Percentiles rank a stretch among this genome's conserved stretches.
phyloP scores from a whole-genome alignment of 2,888 invertebrate species.

The Panopea generosa region DNA sequence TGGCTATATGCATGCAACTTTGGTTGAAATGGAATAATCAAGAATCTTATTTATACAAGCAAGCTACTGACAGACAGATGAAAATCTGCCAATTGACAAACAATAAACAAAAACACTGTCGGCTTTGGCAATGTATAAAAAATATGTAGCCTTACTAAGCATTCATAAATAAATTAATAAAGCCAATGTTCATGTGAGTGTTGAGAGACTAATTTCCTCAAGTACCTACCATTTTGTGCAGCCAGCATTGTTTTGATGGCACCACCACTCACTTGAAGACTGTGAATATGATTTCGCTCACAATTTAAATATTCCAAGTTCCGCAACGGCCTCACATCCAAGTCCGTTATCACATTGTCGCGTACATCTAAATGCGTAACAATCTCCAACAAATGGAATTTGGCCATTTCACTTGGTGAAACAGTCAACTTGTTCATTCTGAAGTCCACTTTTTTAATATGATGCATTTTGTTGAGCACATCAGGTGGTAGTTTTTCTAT shows the following conservation, averaged over 20 bases:
- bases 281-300: slow-evolving; percentile 84
- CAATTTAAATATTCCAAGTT: slow-evolving; percentile 85
- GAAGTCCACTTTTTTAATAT: slow-evolving; percentile 84
- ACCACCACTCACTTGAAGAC: slow-evolving; percentile 85
- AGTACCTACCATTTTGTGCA: slow-evolving; percentile 83
- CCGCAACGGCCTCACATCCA: slow-evolving; percentile 84
- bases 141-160: no score
- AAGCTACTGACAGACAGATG: no score
- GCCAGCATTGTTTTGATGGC: slow-evolving; percentile 84
- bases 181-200: no score
- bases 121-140: no score
- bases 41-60: no score
- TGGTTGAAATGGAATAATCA: no score
- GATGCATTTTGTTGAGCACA: slow-evolving; percentile 80
- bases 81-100: no score
- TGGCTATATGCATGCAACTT: no score
- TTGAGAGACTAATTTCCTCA: no score
- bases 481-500: slow-evolving; percentile 82
- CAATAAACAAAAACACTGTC: no score
- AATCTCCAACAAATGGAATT: slow-evolving; percentile 82
- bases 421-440: slow-evolving; percentile 83
- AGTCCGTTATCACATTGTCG: slow-evolving; percentile 83
- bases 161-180: no score
- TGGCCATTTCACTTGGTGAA: slow-evolving; percentile 80
- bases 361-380: slow-evolving; percentile 85